phyloP scores from a whole-genome alignment of 2,113 vertebrate genomes.

The Laticauda colubrina region DNA sequence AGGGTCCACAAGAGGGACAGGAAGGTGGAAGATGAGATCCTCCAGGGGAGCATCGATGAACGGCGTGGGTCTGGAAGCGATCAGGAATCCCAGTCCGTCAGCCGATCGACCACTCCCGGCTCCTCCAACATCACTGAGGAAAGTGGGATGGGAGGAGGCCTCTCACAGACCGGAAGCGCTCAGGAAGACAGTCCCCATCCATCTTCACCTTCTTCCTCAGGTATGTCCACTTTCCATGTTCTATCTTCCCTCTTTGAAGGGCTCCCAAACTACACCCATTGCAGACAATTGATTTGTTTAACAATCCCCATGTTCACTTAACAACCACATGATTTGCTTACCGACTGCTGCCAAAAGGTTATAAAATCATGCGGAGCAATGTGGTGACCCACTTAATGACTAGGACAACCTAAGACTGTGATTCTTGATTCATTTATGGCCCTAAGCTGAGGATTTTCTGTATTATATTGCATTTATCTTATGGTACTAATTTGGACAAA shows the following conservation, averaged over 20 bases:
- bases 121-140: slow-evolving; percentile 98
- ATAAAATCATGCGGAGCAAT: not conserved
- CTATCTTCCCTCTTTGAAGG: slow-evolving; percentile 2
- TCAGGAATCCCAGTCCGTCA: slow-evolving; percentile 97
- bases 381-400: not conserved
- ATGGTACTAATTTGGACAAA: slow-evolving; percentile 31
- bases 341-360: not conserved
- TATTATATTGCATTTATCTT: slow-evolving; percentile 29
- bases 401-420: not conserved
- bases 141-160: slow-evolving; percentile 89
- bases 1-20: slow-evolving; percentile 92
- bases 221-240: slow-evolving; percentile 71
- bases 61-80: slow-evolving; percentile 95
- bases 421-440: not conserved
- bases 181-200: slow-evolving; percentile 98
- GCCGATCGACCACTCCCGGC: slow-evolving; percentile 94
- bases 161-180: slow-evolving; percentile 93
- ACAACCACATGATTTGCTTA: not conserved
- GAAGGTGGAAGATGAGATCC: slow-evolving; percentile 80
- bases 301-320: not conserved
- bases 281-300: not conserved
- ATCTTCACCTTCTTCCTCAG: slow-evolving; percentile 95
- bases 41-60: slow-evolving; percentile 84
- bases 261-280: not conserved
- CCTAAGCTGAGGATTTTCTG: not conserved